phyloP scores from a whole-genome alignment of 2,797 vertebrate species.

The Enteromius unitaeniatus region DNA sequence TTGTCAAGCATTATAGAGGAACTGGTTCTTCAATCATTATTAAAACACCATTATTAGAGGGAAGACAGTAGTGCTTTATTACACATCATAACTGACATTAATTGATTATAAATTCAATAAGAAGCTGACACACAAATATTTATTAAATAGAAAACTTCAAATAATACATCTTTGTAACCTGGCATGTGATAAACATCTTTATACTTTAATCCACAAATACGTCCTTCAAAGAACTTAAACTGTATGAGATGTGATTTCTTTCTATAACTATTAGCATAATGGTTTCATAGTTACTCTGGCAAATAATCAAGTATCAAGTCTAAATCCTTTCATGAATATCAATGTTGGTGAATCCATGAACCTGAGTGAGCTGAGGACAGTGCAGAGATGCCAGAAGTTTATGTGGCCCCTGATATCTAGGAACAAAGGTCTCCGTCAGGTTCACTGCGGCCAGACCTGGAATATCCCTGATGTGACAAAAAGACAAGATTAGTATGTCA shows the following conservation, averaged over 20 bases:
- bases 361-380: conserved; percentile 86
- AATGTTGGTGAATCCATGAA: conserved; percentile 85
- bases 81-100: neutral
- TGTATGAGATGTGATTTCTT: neutral
- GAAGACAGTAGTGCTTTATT: neutral
- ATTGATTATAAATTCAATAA: neutral
- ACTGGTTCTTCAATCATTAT: neutral
- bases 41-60: neutral
- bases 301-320: neutral
- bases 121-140: neutral
- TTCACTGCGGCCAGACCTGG: conserved; percentile 73
- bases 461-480: conserved; percentile 71
- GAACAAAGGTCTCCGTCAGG: conserved; percentile 84
- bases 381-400: conserved; percentile 88
- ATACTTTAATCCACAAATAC: neutral
- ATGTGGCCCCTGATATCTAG: conserved; percentile 79
- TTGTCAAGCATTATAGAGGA: neutral
- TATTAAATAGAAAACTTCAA: neutral
- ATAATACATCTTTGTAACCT: neutral
- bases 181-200: neutral
- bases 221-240: neutral
- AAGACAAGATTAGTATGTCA: neutral
- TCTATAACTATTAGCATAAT: neutral
- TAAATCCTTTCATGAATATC: neutral
- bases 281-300: neutral